Evolutionary conservation across 2,797 vertebrate genomes (phyloP).

Genomic region (Propithecus deckenii): DNA sequence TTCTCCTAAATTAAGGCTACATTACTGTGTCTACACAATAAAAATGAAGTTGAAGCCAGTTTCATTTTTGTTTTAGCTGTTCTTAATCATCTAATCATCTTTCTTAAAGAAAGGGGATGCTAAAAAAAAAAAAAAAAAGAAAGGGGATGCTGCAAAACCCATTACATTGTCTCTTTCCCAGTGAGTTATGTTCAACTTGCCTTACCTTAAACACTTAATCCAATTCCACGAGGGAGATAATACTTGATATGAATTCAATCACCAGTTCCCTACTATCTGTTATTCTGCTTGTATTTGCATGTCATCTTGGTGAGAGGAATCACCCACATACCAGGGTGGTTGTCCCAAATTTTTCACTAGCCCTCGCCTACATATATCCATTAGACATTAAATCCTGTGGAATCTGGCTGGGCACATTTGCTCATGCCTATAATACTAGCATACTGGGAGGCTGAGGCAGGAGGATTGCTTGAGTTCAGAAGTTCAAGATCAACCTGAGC

Average conservation of each 20-base stretch:
- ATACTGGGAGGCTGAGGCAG: background rate
- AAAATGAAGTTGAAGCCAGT: background rate
- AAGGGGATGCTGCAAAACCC: background rate
- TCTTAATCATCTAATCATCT: background rate
- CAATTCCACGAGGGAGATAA: background rate
- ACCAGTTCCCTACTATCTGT: background rate
- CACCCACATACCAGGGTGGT: background rate
- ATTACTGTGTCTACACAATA: background rate
- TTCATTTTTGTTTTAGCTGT: background rate
- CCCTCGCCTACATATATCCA: background rate
- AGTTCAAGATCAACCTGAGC: background rate
- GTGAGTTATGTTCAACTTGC: background rate
- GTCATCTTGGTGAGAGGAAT: background rate
- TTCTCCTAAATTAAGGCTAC: constrained; percentile 9
- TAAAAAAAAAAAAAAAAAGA: background rate
- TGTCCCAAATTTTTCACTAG: background rate
- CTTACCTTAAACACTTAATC: constrained; percentile 29
- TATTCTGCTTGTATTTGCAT: background rate
- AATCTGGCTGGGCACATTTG: background rate
- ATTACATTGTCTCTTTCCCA: background rate
- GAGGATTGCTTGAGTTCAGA: background rate
- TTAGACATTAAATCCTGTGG: background rate
- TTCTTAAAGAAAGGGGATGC: background rate
- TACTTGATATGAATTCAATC: background rate
- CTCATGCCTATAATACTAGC: background rate